These are phyloP conservation scores for Lordiphosa fenestrarum DNA, from an alignment of 2,888 invertebrate genomes.

Conservation along the genomic window DNA sequence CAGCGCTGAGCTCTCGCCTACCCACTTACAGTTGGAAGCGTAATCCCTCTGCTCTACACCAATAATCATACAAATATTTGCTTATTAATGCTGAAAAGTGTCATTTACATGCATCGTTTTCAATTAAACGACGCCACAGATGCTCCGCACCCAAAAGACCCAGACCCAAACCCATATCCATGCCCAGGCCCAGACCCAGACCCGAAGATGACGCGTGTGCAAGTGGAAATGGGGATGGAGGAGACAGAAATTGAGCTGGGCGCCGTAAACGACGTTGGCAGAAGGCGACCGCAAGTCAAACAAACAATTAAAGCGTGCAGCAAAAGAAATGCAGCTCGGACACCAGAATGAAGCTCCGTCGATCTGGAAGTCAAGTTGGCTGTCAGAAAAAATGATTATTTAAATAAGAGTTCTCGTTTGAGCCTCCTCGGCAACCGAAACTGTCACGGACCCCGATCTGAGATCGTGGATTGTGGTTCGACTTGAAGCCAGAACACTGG, in stretches of 20 bases:
- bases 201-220: constrained; percentile 38
- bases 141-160: constrained; percentile 30
- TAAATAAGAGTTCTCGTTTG: constrained; percentile 75
- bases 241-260: constrained; percentile 10
- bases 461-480: constrained; percentile 10
- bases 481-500: constrained; percentile 38
- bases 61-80: constrained; percentile 75
- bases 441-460: constrained; percentile 59
- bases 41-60: constrained; percentile 61
- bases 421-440: constrained; percentile 67
- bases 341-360: constrained; percentile 57
- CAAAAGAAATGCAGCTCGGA: constrained; percentile 44
- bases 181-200: constrained; percentile 36
- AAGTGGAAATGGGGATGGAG: constrained; percentile 20
- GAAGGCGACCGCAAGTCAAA: constrained; percentile 62
- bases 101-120: constrained; percentile 76
- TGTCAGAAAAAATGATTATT: constrained; percentile 80
- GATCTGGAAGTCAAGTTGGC: constrained; percentile 80
- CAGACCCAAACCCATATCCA: constrained; percentile 12
- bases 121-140: constrained; percentile 72
- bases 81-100: constrained; percentile 77
- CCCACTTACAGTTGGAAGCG: constrained; percentile 48
- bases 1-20: constrained; percentile 22
- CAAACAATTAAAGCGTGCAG: constrained; percentile 70
- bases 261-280: constrained; percentile 53